These are phyloP conservation scores for Ophion ellenae DNA, from an alignment of 2,888 invertebrate species.

Conservation along the genomic window DNA sequence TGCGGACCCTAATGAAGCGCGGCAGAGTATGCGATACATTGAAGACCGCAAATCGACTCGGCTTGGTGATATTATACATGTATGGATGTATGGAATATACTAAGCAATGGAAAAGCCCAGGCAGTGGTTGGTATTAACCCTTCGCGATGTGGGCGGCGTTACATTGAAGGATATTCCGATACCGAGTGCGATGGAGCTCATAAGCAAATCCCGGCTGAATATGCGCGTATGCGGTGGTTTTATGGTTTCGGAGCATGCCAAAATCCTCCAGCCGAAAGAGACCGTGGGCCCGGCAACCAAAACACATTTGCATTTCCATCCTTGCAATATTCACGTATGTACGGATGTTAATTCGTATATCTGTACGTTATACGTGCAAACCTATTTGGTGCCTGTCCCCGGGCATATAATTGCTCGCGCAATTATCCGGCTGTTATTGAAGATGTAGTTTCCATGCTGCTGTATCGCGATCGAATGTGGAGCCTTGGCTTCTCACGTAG, in stretches of 20 bases:
- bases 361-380: neutral
- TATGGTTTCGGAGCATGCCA: slow-evolving; percentile 29
- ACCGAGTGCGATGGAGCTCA: slow-evolving; percentile 43
- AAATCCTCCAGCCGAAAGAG: slow-evolving; percentile 49
- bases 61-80: slow-evolving; percentile 44
- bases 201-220: slow-evolving; percentile 58
- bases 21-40: slow-evolving; percentile 68
- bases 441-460: slow-evolving; percentile 21
- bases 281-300: neutral
- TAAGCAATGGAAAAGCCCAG: slow-evolving; percentile 35
- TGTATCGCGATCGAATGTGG: slow-evolving; percentile 40
- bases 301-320: slow-evolving; percentile 4
- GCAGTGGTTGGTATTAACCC: slow-evolving; percentile 40
- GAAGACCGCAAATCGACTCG: slow-evolving; percentile 67
- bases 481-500: slow-evolving; percentile 6
- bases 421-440: slow-evolving; percentile 38
- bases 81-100: slow-evolving; percentile 5
- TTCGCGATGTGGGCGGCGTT: slow-evolving; percentile 11
- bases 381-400: neutral
- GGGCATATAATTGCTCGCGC: slow-evolving; percentile 38
- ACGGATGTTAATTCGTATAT: slow-evolving; percentile 12
- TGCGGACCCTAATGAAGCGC: slow-evolving; percentile 77
- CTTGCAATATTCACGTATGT: neutral
- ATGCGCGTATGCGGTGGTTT: slow-evolving; percentile 43
- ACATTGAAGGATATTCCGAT: slow-evolving; percentile 56